phyloP scores from a whole-genome alignment of 2,888 invertebrate species.

The Marasmarcha lunaedactyla region DNA sequence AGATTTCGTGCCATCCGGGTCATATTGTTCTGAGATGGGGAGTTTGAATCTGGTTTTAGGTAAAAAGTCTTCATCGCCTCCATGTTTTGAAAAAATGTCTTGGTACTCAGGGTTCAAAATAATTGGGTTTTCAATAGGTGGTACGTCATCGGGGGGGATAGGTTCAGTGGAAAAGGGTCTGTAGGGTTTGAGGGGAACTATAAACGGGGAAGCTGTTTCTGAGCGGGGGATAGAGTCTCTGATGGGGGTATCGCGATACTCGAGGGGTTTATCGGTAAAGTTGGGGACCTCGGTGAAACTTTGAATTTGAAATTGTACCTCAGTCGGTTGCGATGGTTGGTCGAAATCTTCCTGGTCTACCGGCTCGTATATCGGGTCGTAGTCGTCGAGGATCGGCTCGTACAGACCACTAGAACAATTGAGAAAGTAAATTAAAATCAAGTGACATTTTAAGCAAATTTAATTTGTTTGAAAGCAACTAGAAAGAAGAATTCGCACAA shows the following conservation, averaged over 20 bases:
- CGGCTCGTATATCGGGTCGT: slow-evolving; percentile 41
- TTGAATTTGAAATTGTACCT: slow-evolving; percentile 39
- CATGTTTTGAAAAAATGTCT: slow-evolving; percentile 31
- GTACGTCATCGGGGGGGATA: slow-evolving; percentile 24
- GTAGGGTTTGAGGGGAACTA: slow-evolving; percentile 33
- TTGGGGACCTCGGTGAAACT: slow-evolving; percentile 23
- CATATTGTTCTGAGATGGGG: slow-evolving; percentile 47
- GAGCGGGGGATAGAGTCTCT: slow-evolving; percentile 23
- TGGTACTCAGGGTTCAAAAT: slow-evolving; percentile 42
- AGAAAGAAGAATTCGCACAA: too few relatives aligned
- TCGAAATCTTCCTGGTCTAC: slow-evolving; percentile 49
- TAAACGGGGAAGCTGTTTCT: slow-evolving; percentile 35
- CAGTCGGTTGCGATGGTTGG: slow-evolving; percentile 47
- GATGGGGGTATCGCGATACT: slow-evolving; percentile 5
- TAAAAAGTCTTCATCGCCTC: slow-evolving; percentile 22
- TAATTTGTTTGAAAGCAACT: too few relatives aligned
- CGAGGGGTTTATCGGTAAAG: slow-evolving; percentile 12
- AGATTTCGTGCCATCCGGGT: slow-evolving; percentile 32
- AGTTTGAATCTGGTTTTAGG: slow-evolving; percentile 37
- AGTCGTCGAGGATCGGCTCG: slow-evolving; percentile 54
- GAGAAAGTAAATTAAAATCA: slow-evolving; percentile 9
- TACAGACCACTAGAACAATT: slow-evolving; percentile 47
- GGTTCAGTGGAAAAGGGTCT: slow-evolving; percentile 50
- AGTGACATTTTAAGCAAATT: too few relatives aligned
- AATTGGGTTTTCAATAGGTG: slow-evolving; percentile 46